Evolutionary conservation across 1,140 invertebrate species (phyloP), one percentile per base, ranked within the genome.

Genomic region (Teleopsis dalmanni): DNA sequence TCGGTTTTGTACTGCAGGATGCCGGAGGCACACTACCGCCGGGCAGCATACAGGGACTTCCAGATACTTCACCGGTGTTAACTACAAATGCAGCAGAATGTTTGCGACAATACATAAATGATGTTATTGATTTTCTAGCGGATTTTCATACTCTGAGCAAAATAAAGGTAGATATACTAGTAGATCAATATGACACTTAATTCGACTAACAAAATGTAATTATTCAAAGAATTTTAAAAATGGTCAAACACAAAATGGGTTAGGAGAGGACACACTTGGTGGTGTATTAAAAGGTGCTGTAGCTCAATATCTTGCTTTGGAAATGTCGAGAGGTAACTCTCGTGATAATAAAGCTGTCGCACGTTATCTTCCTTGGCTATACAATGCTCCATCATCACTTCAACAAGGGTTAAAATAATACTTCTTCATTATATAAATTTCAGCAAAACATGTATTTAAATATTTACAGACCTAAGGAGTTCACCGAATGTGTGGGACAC

Each of bases 91-190:
- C 91, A 3, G 85, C 89, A 0, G 96, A 99, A 71, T 94, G 90
- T 62, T 85, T 98, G 80, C 77, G 88, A 42, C 87, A 87, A 51
- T 88, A 97, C 65, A 76, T 98, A 7, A 81, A 81, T n/a, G 96
- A 99, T 71, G 85, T 93, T 45, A 76, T 98, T 13, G 95, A 99
- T 43, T 96, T 99, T 67, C 78, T 99, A 51, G 84, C 89, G 10
- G 96, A 99, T 72, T 88, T 98, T 57, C 94, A 99, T 63, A 92
- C 95, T 1, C 79, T 98, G 35, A 92, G 86, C 47, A 98, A 96
- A 79, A 85, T 99, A 22, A 98, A 98, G 81, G 91, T 94, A 73
- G 58, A 50, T 47, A 13, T 14, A 8, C n/a, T 14, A 4, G 3
- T 6, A 7, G 19, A 37, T n/a, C n/a, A n/a, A n/a, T n/a, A n/a